These are phyloP conservation scores for Tyrannus savana DNA, from an alignment of 2,113 vertebrate species.

Conservation along the genomic window DNA sequence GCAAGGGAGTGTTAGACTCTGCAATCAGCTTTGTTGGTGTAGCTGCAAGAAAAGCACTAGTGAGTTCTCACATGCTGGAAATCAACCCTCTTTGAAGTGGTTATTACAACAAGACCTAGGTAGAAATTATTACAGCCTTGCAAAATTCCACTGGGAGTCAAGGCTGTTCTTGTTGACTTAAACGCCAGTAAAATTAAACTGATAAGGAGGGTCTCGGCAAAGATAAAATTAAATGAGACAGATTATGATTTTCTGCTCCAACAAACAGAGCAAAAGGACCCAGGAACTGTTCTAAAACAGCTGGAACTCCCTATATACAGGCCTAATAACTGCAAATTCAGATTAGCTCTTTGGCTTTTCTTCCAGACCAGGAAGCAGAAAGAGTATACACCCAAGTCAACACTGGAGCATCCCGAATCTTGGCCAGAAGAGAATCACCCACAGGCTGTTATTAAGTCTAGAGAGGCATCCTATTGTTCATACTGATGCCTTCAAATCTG, in stretches of 20 bases:
- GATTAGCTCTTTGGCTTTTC: not conserved
- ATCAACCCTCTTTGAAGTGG: not conserved
- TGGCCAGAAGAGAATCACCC: not conserved
- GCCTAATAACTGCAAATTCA: not conserved
- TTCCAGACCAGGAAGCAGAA: not conserved
- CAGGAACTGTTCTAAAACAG: not conserved
- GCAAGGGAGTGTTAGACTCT: constrained; percentile 67
- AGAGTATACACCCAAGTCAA: not conserved
- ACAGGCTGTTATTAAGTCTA: not conserved
- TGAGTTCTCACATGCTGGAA: not conserved
- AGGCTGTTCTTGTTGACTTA: constrained; percentile 11
- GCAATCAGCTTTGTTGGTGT: constrained; percentile 72
- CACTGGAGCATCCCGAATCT: not conserved
- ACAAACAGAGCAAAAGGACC: not conserved
- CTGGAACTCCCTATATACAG: not conserved
- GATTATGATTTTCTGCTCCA: not conserved
- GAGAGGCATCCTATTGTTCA: not conserved
- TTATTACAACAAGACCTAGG: not conserved
- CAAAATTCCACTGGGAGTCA: not conserved
- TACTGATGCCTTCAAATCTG: not conserved
- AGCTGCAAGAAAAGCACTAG: constrained; percentile 61
- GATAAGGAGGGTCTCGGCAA: not conserved
- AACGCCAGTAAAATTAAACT: not conserved
- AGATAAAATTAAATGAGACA: not conserved
- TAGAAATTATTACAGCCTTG: not conserved